Percentiles rank a stretch among this genome's conserved stretches.
Evolutionary conservation across 2,113 vertebrate species (phyloP).

Genomic region (Pardalotus punctatus): DNA sequence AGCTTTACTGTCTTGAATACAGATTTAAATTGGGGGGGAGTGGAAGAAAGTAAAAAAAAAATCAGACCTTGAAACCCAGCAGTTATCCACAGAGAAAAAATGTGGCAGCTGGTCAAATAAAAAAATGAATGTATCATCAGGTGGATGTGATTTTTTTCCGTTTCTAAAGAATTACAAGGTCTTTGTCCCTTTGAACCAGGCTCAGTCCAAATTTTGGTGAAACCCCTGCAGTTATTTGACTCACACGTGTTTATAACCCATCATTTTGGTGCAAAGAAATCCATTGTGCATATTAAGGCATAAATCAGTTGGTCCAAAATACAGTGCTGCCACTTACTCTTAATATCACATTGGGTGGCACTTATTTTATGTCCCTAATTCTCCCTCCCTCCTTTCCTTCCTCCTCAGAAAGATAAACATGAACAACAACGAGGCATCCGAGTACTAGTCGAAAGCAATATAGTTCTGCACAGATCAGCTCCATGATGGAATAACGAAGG

Average conservation of each 20-base stretch:
- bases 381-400: not conserved
- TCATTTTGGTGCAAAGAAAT: not conserved
- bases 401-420: not conserved
- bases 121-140: not conserved
- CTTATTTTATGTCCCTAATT: not conserved
- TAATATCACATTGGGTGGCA: not conserved
- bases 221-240: not conserved
- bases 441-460: not conserved
- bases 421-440: not conserved
- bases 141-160: not conserved
- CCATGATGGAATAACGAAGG: not conserved
- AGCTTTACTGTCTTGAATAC: conserved; percentile 1
- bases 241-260: not conserved
- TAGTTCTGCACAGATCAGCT: not conserved
- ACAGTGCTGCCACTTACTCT: not conserved
- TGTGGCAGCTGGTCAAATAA: not conserved
- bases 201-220: not conserved
- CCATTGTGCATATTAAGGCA: accelerated
- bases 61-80: not conserved
- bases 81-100: not conserved
- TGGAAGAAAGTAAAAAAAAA: not conserved
- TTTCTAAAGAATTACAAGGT: not conserved
- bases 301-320: not conserved
- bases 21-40: not conserved
- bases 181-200: not conserved